Percentiles rank a stretch among this genome's conserved stretches.
Evolutionary conservation across 2,888 invertebrate genomes (phyloP).

Genomic region (Euclidia mi): DNA sequence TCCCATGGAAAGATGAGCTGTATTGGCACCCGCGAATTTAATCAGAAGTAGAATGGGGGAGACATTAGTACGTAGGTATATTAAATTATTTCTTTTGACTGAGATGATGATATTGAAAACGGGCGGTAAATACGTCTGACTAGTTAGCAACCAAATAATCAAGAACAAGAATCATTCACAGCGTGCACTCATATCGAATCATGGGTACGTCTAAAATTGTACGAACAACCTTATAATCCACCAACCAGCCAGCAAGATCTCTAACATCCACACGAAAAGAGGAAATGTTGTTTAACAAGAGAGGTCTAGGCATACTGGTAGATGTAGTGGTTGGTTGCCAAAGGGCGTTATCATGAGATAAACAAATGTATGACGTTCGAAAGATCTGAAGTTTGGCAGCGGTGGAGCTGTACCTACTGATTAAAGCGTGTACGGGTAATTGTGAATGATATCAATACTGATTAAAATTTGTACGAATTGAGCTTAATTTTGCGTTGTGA

Average conservation of each 20-base stretch:
- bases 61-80: too few species aligned
- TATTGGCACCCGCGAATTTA: too few species aligned
- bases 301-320: slow-evolving; percentile 66
- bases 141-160: too few species aligned
- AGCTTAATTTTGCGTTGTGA: too few species aligned
- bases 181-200: background rate
- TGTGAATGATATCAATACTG: slow-evolving; percentile 18
- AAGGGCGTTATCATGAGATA: slow-evolving; percentile 68
- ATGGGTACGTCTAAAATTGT: background rate
- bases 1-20: too few species aligned
- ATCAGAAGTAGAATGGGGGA: too few species aligned
- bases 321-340: slow-evolving; percentile 74
- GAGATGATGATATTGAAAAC: too few species aligned
- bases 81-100: too few species aligned
- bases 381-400: slow-evolving; percentile 67
- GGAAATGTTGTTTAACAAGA: slow-evolving; percentile 28
- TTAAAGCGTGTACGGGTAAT: slow-evolving; percentile 30
- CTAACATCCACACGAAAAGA: background rate
- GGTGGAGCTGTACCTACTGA: slow-evolving; percentile 46
- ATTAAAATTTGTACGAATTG: slow-evolving; percentile 1
- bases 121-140: too few species aligned
- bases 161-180: too few species aligned
- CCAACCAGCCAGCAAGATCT: slow-evolving; percentile 5
- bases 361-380: slow-evolving; percentile 51
- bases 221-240: slow-evolving; percentile 11